Percentiles rank a stretch among this genome's conserved stretches.
These are phyloP conservation scores for Brachyptera risi DNA, from an alignment of 2,888 invertebrate genomes.

Conservation along the genomic window DNA sequence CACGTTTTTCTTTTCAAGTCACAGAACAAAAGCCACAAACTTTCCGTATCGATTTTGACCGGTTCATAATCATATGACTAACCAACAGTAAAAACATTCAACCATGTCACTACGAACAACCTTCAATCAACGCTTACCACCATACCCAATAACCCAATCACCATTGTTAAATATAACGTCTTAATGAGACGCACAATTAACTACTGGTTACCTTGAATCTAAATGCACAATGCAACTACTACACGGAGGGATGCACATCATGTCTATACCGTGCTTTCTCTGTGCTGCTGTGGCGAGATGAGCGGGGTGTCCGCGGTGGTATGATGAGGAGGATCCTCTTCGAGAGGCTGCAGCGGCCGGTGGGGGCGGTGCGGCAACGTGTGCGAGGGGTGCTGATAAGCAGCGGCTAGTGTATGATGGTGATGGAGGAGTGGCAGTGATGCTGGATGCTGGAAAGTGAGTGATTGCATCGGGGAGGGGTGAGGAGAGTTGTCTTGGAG, in stretches of 20 bases:
- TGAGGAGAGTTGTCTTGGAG: conserved; percentile 35
- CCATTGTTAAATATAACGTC: too few species aligned
- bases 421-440: conserved; percentile 45
- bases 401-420: conserved; percentile 38
- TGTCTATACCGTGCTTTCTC: conserved; percentile 32
- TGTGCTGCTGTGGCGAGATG: conserved; percentile 25
- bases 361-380: conserved; percentile 41
- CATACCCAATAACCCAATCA: too few species aligned
- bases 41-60: too few species aligned
- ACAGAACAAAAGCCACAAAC: too few species aligned
- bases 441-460: conserved; percentile 40
- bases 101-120: too few species aligned
- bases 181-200: too few species aligned
- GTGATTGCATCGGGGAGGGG: not conserved
- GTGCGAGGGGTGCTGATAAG: conserved; percentile 43
- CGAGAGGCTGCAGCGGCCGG: conserved; percentile 42
- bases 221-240: conserved; percentile 4
- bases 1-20: too few species aligned
- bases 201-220: conserved; percentile 10
- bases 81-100: too few species aligned
- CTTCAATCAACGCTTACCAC: too few species aligned
- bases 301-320: conserved; percentile 28
- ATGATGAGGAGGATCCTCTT: conserved; percentile 41
- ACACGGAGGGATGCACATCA: conserved; percentile 7
- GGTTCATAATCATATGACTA: too few species aligned